phyloP scores from a whole-genome alignment of 2,888 invertebrate species.

The Cylloceria caligata region DNA sequence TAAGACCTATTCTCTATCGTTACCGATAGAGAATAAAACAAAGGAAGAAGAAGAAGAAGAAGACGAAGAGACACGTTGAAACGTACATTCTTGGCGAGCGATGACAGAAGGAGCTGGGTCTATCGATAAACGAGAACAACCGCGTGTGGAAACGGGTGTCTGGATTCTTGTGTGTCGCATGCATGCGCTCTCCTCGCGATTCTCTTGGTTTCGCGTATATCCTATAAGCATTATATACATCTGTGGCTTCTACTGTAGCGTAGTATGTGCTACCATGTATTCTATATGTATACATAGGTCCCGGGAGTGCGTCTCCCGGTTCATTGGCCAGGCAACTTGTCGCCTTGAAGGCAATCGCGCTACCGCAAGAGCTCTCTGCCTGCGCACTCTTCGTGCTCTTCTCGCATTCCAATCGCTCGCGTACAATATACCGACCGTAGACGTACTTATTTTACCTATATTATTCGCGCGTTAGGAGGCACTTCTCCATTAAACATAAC shows the following conservation, averaged over 20 bases:
- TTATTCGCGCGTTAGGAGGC: conserved; percentile 14
- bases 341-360: conserved; percentile 80
- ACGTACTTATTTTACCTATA: conserved; percentile 55
- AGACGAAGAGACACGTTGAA: not conserved
- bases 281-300: conserved; percentile 32
- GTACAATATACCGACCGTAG: conserved; percentile 63
- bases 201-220: not conserved
- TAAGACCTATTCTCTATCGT: not conserved
- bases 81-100: not conserved
- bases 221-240: not conserved
- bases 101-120: conserved; percentile 1
- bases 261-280: conserved; percentile 18
- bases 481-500: conserved; percentile 40
- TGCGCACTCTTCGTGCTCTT: conserved; percentile 69
- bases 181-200: conserved; percentile 5
- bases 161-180: conserved; percentile 35
- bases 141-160: conserved; percentile 44
- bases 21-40: not conserved
- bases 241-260: not conserved
- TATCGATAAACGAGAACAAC: conserved; percentile 56
- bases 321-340: conserved; percentile 82
- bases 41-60: not conserved
- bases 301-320: conserved; percentile 71
- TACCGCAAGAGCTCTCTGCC: conserved; percentile 61
- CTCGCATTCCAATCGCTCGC: conserved; percentile 76